Conservation (phyloP, 2,797 vertebrate species). For the Alosa sapidissima region DNA sequence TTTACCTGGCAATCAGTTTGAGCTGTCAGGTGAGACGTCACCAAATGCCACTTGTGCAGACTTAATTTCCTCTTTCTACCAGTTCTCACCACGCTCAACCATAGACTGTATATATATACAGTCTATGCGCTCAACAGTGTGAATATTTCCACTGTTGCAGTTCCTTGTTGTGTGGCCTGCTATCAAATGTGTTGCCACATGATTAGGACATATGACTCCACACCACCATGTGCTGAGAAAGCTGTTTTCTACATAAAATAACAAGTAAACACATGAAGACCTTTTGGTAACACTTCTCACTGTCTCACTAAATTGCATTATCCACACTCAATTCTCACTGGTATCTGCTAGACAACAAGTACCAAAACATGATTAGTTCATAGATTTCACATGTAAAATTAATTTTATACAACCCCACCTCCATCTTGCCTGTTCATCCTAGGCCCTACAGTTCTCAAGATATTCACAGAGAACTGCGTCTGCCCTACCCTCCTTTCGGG, state of each 20-base stretch:
- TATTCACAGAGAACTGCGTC: too few species aligned
- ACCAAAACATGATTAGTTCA: too few species aligned
- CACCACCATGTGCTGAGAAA: neutral
- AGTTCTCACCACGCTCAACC: neutral
- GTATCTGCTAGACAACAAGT: too few species aligned
- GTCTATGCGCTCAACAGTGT: neutral
- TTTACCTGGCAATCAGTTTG: slow-evolving; percentile 72
- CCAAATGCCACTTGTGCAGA: neutral
- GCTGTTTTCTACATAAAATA: neutral
- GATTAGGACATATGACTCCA: neutral
- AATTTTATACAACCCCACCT: too few species aligned
- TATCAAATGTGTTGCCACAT: neutral
- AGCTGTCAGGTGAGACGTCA: slow-evolving; percentile 72
- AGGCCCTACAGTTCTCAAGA: too few species aligned
- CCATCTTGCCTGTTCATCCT: too few species aligned
- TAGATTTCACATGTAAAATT: too few species aligned
- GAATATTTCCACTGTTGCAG: neutral
- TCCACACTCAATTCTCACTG: too few species aligned
- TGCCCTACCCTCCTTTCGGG: too few species aligned
- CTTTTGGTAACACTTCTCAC: neutral
- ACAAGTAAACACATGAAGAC: neutral
- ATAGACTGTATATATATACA: too few species aligned
- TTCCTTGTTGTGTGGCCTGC: neutral
- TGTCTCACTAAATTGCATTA: too few species aligned
- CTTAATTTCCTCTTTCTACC: neutral